Evolutionary conservation across 2,113 vertebrate genomes (phyloP), one percentile per base, ranked within the genome.

Genomic region (Rynchops niger): DNA sequence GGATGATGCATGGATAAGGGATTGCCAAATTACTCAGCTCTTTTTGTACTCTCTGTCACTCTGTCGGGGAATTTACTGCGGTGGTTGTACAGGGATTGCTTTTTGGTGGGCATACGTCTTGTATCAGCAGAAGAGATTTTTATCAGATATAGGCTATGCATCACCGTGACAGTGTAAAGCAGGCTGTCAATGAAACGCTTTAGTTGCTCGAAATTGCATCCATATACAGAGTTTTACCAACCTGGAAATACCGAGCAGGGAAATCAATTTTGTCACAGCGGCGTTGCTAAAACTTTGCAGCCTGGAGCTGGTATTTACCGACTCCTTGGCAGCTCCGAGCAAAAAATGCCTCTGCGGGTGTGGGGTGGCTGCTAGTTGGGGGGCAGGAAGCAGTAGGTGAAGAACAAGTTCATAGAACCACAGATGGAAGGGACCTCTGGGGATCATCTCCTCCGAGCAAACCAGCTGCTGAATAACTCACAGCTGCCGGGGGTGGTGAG

Each of bases 21-120:
- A 1, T 2, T 9, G 38, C 73, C 61, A 0, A 13, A 67, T 55
- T 22, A 49, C 11, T 69, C 0, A 50, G 62, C 66, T 34, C 2
- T 86, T 70, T n/a, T 32, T 32, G 4, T 45, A 4, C 62, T 9
- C 7, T 0, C 0, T 5, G 14, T 17, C 9, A 0, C 69, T 2
- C 11, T 4, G 38, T 0, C 4, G 6, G 86, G 79, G 47, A 23
- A 30, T 59, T 40, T 38, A 4, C 27, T 19, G 76, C 3, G 9
- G 3, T 1, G 9, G 12, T 53, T 53, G 52, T 5, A 11, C 40
- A 23, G 90, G 90, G 49, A 7, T 76, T 53, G 66, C 65, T 58
- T 21, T 25, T n/a, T 55, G 74, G 47, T 59, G 55, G 10, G 1
- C 4, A 7, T 11, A 5, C 11, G 4, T 77, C 85, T 38, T 23